Percentiles rank a stretch among this genome's conserved stretches.
phyloP scores from a whole-genome alignment of 2,797 vertebrate genomes.

The Macropodus opercularis region DNA sequence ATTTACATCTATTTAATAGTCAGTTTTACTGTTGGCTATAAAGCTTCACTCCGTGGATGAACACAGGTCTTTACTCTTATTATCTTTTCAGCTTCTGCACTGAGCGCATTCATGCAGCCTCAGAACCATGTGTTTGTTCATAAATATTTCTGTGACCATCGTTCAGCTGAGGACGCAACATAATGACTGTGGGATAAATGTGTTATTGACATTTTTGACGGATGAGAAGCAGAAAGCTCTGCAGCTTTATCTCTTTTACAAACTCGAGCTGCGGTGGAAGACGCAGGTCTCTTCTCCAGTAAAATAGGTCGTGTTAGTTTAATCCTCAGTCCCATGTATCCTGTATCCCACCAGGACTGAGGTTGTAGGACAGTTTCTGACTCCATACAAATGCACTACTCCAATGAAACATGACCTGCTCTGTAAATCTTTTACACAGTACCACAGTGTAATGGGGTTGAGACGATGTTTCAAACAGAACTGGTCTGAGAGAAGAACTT shows the following conservation, averaged over 20 bases:
- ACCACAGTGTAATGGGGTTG: constrained; percentile 34
- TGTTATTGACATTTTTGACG: constrained; percentile 43
- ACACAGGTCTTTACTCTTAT: too few relatives aligned
- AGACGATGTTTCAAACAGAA: constrained; percentile 34
- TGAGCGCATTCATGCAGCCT: too few relatives aligned
- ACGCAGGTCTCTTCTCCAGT: constrained; percentile 10
- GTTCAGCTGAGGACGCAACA: background rate
- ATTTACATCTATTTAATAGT: too few relatives aligned
- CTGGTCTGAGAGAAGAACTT: constrained; percentile 27
- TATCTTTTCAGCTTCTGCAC: too few relatives aligned
- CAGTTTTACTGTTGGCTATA: too few relatives aligned
- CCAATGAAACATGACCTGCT: constrained; percentile 38
- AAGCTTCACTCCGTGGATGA: too few relatives aligned
- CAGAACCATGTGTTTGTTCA: background rate
- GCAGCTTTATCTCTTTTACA: constrained; percentile 16
- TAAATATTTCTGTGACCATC: background rate
- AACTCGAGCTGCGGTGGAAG: constrained; percentile 1
- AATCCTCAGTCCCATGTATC: too few relatives aligned
- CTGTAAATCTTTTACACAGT: constrained; percentile 45
- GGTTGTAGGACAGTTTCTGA: constrained; percentile 35
- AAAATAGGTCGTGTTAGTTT: constrained; percentile 38
- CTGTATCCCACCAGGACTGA: constrained; percentile 8
- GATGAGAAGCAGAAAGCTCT: constrained; percentile 24
- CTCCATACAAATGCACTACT: constrained; percentile 50
- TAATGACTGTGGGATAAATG: constrained; percentile 5